These are phyloP conservation scores for Agrilus cyanescens DNA, from an alignment of 2,888 invertebrate genomes.

Conservation along the genomic window DNA sequence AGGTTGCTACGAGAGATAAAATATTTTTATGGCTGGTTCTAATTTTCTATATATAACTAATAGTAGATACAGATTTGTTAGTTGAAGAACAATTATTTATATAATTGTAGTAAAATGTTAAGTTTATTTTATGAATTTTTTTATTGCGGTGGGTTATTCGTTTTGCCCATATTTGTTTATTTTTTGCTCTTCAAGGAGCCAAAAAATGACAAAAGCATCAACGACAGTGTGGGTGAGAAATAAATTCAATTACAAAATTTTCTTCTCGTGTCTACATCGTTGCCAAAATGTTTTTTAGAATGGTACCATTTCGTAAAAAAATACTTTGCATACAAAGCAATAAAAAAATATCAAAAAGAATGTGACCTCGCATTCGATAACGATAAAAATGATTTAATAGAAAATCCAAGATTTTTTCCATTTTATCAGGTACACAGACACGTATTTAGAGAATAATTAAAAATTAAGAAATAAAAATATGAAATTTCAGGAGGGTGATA, in stretches of 20 bases:
- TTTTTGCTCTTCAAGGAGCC: conserved; percentile 19
- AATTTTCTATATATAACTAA: too few relatives aligned
- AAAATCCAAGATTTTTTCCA: conserved; percentile 19
- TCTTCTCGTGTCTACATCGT: not conserved
- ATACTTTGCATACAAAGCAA: conserved; percentile 21
- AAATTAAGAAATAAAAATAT: too few relatives aligned
- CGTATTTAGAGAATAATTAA: conserved; percentile 17
- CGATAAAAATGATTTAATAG: conserved; percentile 13
- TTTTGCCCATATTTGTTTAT: conserved; percentile 24
- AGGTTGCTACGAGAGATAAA: too few relatives aligned
- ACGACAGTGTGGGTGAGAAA: conserved; percentile 20
- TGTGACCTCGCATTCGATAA: conserved; percentile 11
- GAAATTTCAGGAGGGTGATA: conserved; percentile 32
- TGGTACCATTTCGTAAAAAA: conserved; percentile 26
- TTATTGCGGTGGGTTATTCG: conserved; percentile 13
- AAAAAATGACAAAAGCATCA: conserved; percentile 13
- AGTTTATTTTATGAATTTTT: too few relatives aligned
- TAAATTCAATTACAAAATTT: conserved; percentile 1
- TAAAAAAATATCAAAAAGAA: conserved; percentile 21
- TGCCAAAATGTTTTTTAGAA: conserved; percentile 17
- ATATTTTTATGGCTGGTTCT: too few relatives aligned
- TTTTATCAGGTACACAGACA: conserved; percentile 25
- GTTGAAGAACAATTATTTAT: too few relatives aligned
- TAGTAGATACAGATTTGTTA: too few relatives aligned
- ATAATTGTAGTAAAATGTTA: too few relatives aligned